Conservation (phyloP, 2,888 invertebrate genomes). For the Parnassius smintheus region DNA sequence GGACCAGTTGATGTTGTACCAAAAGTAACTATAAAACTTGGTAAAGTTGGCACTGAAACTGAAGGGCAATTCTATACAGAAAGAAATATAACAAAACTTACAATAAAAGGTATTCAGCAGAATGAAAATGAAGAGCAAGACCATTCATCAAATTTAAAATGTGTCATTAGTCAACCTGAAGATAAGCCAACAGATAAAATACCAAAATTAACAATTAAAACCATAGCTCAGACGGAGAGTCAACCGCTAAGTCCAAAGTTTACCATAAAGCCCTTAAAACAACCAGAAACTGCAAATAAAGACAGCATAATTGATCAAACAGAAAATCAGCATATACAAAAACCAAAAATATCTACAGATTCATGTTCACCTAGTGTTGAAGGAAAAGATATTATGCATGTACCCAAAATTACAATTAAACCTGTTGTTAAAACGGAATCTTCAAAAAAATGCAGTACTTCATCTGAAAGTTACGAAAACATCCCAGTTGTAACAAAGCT, state of each 20-base stretch:
- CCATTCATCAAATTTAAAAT: constrained; percentile 61
- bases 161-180: constrained; percentile 64
- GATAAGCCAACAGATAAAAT: constrained; percentile 61
- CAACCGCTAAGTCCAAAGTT: constrained; percentile 74
- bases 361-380: constrained; percentile 48
- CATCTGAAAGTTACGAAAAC: constrained; percentile 55
- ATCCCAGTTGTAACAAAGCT: constrained; percentile 69
- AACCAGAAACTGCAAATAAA: constrained; percentile 50
- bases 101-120: constrained; percentile 66
- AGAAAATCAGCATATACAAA: constrained; percentile 44
- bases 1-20: constrained; percentile 62
- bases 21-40: constrained; percentile 74
- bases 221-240: constrained; percentile 57
- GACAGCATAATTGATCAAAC: constrained; percentile 40
- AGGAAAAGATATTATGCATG: constrained; percentile 62
- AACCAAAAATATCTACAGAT: constrained; percentile 48
- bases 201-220: constrained; percentile 73
- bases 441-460: constrained; percentile 45
- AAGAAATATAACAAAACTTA: constrained; percentile 69
- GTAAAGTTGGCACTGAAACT: constrained; percentile 68
- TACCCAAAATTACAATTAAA: constrained; percentile 83
- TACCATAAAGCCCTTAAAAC: constrained; percentile 73
- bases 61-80: constrained; percentile 73
- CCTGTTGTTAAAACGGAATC: constrained; percentile 59
- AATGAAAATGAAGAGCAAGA: constrained; percentile 58